Evolutionary conservation across 2,797 vertebrate genomes (phyloP), one percentile per base, ranked within the genome.

Genomic region (Xenentodon cancila): DNA sequence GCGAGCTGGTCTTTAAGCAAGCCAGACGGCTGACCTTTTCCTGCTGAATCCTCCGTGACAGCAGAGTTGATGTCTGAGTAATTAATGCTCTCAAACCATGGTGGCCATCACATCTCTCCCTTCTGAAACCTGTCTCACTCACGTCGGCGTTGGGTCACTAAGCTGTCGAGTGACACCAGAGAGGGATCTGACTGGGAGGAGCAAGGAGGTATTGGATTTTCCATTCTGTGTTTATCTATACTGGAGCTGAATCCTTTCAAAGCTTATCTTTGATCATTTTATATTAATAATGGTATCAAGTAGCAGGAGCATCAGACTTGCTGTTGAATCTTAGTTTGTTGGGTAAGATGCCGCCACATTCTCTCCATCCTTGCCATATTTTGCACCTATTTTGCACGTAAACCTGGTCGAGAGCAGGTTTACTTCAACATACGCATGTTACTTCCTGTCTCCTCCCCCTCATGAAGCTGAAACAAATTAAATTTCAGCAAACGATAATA

Each of bases 11-110:
- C 71, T 84, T 77, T 64, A 77, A 75, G 48, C 5, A 7, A 80
- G 71, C 73, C 87, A 88, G 88, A 80, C 82, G 45, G 64, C 72
- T 90, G 91, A 92, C 91, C 90, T 91, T 93, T 91, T 83, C 75
- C 64, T 59, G 59, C 59, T 68, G 61, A 73, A 70, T 65, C 62
- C 64, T 68, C 42, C 3, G 21, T 1, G 50, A 75, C 49, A 18
- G 64, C 68, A 82, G 77, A 82, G 68, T 73, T 75, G 80, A 73
- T 65, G 76, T 84, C 85, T 84, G 80, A 69, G 62, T 87, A 90
- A 90, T 92, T 87, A 88, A 89, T 79, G 56, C 71, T 74, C 67
- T 65, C 64, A 83, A 81, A 64, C 51, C 42, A 50, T 12, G 18
- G 34, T 49, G 17, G 58, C 65, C 68, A 56, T 78, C 75, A 50